Conservation (phyloP, 2,888 invertebrate species). For the Plagodis pulveraria region DNA sequence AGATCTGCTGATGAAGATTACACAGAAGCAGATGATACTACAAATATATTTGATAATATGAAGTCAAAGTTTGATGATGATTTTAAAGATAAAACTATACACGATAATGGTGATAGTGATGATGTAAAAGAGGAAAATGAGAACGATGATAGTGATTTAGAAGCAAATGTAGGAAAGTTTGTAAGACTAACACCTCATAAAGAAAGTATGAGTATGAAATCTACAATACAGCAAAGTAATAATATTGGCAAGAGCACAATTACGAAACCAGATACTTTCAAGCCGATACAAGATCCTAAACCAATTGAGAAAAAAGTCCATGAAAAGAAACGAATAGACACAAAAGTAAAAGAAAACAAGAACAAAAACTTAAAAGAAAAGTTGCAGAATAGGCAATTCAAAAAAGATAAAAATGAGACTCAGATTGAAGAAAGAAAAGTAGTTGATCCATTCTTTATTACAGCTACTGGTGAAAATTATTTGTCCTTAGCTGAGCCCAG, state of each 20-base stretch:
- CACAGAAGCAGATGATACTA: conserved; percentile 21
- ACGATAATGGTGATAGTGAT: conserved; percentile 24
- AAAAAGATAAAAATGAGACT: conserved; percentile 52
- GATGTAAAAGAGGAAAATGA: conserved; percentile 24
- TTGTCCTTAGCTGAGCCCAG: conserved; percentile 75
- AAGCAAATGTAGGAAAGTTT: conserved; percentile 16
- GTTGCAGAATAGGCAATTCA: conserved; percentile 62
- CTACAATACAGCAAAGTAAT: not conserved
- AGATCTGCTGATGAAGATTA: conserved; percentile 26
- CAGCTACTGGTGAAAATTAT: conserved; percentile 73
- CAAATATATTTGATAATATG: not conserved
- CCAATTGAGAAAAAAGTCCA: conserved; percentile 15
- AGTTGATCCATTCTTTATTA: conserved; percentile 79
- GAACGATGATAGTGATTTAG: conserved; percentile 24
- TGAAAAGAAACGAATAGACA: conserved; percentile 39
- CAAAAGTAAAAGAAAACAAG: conserved; percentile 66
- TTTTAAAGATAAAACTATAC: conserved; percentile 21
- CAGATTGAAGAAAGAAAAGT: conserved; percentile 54
- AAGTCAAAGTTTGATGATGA: conserved; percentile 10
- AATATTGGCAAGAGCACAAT: conserved; percentile 1
- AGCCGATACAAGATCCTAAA: conserved; percentile 5
- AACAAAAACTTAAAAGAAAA: conserved; percentile 73
- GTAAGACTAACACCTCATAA: conserved; percentile 23
- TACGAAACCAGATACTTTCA: conserved; percentile 15
- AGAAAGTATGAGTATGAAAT: conserved; percentile 16